Evolutionary conservation across 2,888 invertebrate species (phyloP), one percentile per base, ranked within the genome.

Genomic region (Apamea epomidion): DNA sequence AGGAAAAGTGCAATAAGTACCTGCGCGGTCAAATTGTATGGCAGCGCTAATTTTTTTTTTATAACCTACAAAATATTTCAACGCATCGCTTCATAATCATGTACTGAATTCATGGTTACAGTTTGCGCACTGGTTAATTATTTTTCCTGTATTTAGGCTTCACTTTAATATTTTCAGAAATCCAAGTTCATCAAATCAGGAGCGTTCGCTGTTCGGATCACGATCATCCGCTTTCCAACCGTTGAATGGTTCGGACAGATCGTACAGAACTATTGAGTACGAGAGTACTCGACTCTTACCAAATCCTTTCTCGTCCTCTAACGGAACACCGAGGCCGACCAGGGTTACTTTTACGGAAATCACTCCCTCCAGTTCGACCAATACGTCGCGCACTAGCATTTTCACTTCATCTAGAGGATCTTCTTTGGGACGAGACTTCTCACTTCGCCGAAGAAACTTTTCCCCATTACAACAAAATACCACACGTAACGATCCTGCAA

Each of bases 211-310:
- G 71, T 95, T 96, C 86, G 95, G 96, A 65, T 95, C 96, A 16
- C 92, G 95, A 83, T 92, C 95, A 14, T 97, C 97, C 12, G 96
- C 97, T 62, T 97, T 97, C 87, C 96, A 96, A 81, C 97, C 96
- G 3, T 84, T 97, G 6, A 93, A 90, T 51, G 94, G 95, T 62
- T 85, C 92, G 6, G 92, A 94, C 32, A 90, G 95, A 65, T 90
- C 94, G 6, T 93, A 93, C 78, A 92, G 94, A 78, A 92, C 94
- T 18, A 92, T 93, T n/a, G 93, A 94, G 86, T 92, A 89, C 78
- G 95, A 95, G 87, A 93, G 94, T 62, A 91, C 93, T 2, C 91
- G 96, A 80, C 90, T 95, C 16, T 91, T 96, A 64, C 96, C 96
- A 3, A 97, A 96, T 86, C 96, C 96, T 3, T 96, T 97, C 86